These are phyloP conservation scores for Bombus terrestris DNA, from an alignment of 1,140 invertebrate species.

Conservation along the genomic window DNA sequence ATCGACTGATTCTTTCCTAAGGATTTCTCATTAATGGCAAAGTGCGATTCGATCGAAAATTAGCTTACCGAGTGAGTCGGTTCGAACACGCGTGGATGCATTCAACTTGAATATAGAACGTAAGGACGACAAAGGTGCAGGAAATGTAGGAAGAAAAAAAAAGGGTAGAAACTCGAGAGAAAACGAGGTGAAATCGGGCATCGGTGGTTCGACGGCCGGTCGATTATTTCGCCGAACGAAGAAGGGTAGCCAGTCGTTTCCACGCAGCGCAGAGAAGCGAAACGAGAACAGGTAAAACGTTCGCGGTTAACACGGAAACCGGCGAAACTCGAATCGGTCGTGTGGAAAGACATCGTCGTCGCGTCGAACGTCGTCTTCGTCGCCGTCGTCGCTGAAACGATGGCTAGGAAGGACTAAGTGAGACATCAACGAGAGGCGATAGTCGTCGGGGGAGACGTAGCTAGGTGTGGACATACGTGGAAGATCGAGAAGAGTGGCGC, in stretches of 20 bases:
- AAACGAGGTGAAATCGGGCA: conserved; percentile 35
- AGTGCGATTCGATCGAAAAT: no score
- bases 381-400: conserved; percentile 54
- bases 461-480: conserved; percentile 60
- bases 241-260: conserved; percentile 5
- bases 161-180: conserved; percentile 35
- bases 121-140: background rate
- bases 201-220: background rate
- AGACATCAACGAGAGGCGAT: conserved; percentile 68
- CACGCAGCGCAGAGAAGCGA: background rate
- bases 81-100: no score
- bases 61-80: rapidly evolving
- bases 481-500: conserved; percentile 60
- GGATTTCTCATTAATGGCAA: no score
- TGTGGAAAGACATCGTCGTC: conserved; percentile 10
- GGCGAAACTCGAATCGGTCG: conserved; percentile 22
- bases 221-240: background rate
- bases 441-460: conserved; percentile 56
- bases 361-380: background rate
- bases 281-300: background rate
- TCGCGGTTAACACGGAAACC: background rate
- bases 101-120: background rate
- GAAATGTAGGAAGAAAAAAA: background rate
- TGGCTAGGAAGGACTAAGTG: conserved; percentile 59
- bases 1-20: no score